Percentiles rank a stretch among this genome's conserved stretches.
Conservation (phyloP, 1,140 invertebrate genomes). For the Eueides isabella region DNA sequence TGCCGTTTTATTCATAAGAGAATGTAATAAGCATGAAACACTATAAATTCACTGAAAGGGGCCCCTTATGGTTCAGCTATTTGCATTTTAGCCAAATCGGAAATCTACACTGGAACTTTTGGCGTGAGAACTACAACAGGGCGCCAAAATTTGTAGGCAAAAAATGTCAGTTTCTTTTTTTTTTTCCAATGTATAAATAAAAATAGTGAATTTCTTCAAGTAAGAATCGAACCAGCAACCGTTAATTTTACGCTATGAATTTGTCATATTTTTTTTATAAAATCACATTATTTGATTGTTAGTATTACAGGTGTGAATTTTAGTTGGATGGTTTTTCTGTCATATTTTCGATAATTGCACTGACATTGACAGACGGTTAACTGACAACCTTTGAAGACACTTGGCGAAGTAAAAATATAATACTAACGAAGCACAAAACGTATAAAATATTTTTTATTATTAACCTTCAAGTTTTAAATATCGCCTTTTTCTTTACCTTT, state of each 20-base stretch:
- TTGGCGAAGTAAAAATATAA: too few relatives aligned
- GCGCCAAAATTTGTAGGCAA: conserved; percentile 17
- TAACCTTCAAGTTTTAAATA: too few relatives aligned
- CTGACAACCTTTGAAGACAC: neutral
- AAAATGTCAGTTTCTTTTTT: neutral
- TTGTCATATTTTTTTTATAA: too few relatives aligned
- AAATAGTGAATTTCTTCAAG: too few relatives aligned
- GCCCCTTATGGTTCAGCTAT: conserved; percentile 1
- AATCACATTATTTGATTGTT: too few relatives aligned
- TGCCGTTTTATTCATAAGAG: neutral
- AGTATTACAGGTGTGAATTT: too few relatives aligned
- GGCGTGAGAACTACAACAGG: conserved; percentile 11
- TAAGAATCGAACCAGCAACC: too few relatives aligned
- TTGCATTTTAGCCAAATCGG: conserved; percentile 20
- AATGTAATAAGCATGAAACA: neutral
- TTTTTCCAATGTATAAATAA: too few relatives aligned
- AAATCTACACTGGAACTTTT: conserved; percentile 21
- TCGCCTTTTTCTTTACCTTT: too few relatives aligned
- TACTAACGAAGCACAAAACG: neutral
- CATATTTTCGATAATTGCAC: neutral
- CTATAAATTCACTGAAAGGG: conserved; percentile 1
- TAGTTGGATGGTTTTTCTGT: too few relatives aligned
- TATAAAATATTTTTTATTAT: too few relatives aligned
- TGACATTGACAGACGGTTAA: neutral
- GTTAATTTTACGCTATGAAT: too few relatives aligned